Base-by-base conservation (phyloP, 1,140 invertebrate species). In the Trichogramma pretiosum region DNA sequence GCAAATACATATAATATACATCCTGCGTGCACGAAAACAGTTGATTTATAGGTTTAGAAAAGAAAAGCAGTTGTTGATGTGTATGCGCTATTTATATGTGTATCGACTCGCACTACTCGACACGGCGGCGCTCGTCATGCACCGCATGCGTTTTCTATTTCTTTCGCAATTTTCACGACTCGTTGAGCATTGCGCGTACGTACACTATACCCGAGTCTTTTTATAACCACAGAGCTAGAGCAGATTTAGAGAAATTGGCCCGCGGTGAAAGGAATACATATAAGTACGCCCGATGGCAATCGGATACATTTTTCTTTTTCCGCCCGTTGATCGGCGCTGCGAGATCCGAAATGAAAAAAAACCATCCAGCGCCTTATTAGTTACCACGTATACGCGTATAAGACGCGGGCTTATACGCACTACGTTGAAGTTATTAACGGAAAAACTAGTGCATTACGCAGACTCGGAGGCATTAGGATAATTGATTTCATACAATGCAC, bases 391-490 rank as follows among this genome's bases (percentile, higher is more conserved):
- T 28, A 41, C n/a, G n/a, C n/a, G n/a, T n/a, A n/a, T n/a, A n/a
- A n/a, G n/a, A n/a, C 11, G 24, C 24, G 24, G 24, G 24, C 24
- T 5, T 28, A 7, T 11, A n/a, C n/a, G n/a, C n/a, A n/a, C n/a
- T 48, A 30, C 24, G 23, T 22, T 9, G 16, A 42, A 13, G 26
- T 38, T 43, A 44, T 38, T 42, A 42, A 36, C 21, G 23, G 39
- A 48, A 48, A 48, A 41, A 48, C 39, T 36, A 48, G 46, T 24
- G 46, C 46, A 34, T 41, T 30, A 39, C 30, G 11, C 19, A 9
- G 35, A n/a, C n/a, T n/a, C 9, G 24, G 5, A 11, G 8, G 16
- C 18, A 24, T 19, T 14, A 13, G 18, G 21, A 13, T 47, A 47
- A 39, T 47, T 47, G 46, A 47, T 47, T 38, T 41, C 2, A 28